These are phyloP conservation scores for Melanotaenia pygmaea DNA, from an alignment of 2,797 vertebrate species.

Conservation along the genomic window DNA sequence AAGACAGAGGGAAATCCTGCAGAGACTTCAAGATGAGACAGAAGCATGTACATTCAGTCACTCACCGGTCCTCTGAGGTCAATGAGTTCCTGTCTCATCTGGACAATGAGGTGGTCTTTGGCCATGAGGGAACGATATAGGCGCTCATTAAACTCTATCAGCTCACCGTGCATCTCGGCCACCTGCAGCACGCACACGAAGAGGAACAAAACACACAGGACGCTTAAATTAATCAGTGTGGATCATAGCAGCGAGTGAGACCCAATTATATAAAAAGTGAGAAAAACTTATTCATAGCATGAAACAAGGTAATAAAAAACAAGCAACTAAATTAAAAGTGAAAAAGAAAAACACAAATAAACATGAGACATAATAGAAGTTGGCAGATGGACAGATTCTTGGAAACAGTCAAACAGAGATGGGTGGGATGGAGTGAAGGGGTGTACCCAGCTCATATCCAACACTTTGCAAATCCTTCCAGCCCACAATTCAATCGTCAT, in stretches of 20 bases:
- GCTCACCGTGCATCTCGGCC: slow-evolving; percentile 98
- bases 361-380: slow-evolving; percentile 46
- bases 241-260: neutral
- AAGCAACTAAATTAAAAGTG: slow-evolving; percentile 7
- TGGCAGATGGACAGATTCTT: slow-evolving; percentile 55
- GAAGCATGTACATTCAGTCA: slow-evolving; percentile 29
- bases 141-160: slow-evolving; percentile 98
- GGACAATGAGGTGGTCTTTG: slow-evolving; percentile 94
- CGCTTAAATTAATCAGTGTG: slow-evolving; percentile 13
- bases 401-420: slow-evolving; percentile 47
- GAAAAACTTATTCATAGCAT: neutral
- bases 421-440: slow-evolving; percentile 16
- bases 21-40: slow-evolving; percentile 20
- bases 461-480: slow-evolving; percentile 63
- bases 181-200: slow-evolving; percentile 82
- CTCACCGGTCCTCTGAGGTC: slow-evolving; percentile 95
- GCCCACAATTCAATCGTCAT: slow-evolving; percentile 69
- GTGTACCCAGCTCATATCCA: slow-evolving; percentile 56
- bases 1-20: neutral
- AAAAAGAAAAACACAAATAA: slow-evolving; percentile 35
- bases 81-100: slow-evolving; percentile 98
- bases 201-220: slow-evolving; percentile 5
- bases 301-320: neutral
- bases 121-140: slow-evolving; percentile 95
- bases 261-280: neutral